Evolutionary conservation across 2,888 invertebrate genomes (phyloP).

Genomic region (Hyalella azteca): DNA sequence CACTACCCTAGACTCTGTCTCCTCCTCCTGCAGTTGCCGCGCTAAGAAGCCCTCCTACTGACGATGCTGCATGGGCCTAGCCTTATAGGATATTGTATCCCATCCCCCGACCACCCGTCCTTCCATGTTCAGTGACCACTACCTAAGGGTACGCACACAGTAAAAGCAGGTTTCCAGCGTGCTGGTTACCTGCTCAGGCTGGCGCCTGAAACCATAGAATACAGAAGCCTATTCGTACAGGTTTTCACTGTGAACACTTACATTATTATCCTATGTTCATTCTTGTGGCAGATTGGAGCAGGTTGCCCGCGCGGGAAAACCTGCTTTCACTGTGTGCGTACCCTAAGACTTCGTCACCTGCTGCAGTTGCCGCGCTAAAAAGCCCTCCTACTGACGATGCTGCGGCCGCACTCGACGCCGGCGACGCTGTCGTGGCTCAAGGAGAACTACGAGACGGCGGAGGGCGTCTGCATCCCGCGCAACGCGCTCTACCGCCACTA

Average conservation of each 20-base stretch:
- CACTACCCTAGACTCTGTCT: too few relatives aligned
- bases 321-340: background rate
- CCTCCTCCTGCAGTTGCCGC: too few relatives aligned
- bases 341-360: background rate
- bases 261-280: background rate
- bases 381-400: constrained; percentile 12
- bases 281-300: background rate
- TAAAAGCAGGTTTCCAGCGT: too few relatives aligned
- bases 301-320: background rate
- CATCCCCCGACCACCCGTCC: too few relatives aligned
- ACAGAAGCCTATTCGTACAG: background rate
- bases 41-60: too few relatives aligned
- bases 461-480: constrained; percentile 67
- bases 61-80: too few relatives aligned
- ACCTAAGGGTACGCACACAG: too few relatives aligned
- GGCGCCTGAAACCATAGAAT: too few relatives aligned
- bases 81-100: too few relatives aligned
- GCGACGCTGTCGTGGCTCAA: constrained; percentile 64
- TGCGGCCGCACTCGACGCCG: constrained; percentile 63
- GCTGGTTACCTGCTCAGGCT: too few relatives aligned
- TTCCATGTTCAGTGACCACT: too few relatives aligned
- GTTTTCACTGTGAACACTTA: background rate
- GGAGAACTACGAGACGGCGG: constrained; percentile 67
- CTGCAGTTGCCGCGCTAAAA: too few relatives aligned
- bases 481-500: constrained; percentile 66